phyloP scores from a whole-genome alignment of 2,797 vertebrate genomes.

The Scomberomorus guttatus region DNA sequence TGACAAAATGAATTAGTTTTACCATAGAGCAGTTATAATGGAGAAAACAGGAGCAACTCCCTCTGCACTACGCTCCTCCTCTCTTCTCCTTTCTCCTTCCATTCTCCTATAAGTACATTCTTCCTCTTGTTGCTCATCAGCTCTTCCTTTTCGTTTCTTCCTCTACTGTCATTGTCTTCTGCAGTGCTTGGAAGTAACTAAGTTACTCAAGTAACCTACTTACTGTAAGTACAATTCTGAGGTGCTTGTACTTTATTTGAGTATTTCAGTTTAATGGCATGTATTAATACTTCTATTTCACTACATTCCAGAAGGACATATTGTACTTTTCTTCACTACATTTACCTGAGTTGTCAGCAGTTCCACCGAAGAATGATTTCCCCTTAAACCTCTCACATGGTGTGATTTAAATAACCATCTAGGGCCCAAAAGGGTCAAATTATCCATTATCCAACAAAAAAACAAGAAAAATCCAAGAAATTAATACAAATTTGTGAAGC shows the following conservation, averaged over 20 bases:
- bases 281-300: too few species aligned
- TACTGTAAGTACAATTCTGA: not conserved
- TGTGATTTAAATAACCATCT: too few species aligned
- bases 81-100: not conserved
- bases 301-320: too few species aligned
- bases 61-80: slow-evolving; percentile 7
- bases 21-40: slow-evolving; percentile 28
- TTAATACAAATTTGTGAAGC: too few species aligned
- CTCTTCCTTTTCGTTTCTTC: not conserved
- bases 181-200: not conserved
- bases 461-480: too few species aligned
- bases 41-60: slow-evolving; percentile 25
- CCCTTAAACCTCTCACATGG: too few species aligned
- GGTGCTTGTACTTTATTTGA: not conserved
- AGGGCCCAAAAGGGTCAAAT: too few species aligned
- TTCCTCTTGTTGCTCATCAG: not conserved
- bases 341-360: not conserved
- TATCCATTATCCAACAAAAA: too few species aligned
- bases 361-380: too few species aligned
- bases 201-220: not conserved
- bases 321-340: not conserved
- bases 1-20: slow-evolving; percentile 55
- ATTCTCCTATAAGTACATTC: not conserved
- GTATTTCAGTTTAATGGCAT: too few species aligned
- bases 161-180: not conserved